phyloP scores from a whole-genome alignment of 2,113 vertebrate species.

The Gallinago jamesoni region DNA sequence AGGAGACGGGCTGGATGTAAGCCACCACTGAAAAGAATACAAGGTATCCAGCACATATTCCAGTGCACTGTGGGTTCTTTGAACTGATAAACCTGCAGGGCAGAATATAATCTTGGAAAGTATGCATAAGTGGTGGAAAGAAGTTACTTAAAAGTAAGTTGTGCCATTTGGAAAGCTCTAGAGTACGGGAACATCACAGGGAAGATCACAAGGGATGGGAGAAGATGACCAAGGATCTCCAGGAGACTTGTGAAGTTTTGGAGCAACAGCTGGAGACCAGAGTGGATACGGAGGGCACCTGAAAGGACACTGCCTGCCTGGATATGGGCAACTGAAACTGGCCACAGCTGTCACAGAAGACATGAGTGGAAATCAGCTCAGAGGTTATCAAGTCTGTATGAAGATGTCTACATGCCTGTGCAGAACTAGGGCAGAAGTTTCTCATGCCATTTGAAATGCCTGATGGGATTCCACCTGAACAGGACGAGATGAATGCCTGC shows the following conservation, averaged over 20 bases:
- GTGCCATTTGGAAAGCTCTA: not conserved
- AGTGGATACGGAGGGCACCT: not conserved
- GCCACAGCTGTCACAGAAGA: not conserved
- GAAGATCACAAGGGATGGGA: not conserved
- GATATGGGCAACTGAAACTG: not conserved
- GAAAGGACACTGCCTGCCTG: not conserved
- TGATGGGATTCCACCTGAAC: not conserved
- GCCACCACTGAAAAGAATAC: not conserved
- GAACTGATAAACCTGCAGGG: not conserved
- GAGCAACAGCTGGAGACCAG: not conserved
- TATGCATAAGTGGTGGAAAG: not conserved
- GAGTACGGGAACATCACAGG: not conserved
- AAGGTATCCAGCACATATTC: not conserved
- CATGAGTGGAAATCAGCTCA: not conserved
- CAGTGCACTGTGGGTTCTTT: not conserved
- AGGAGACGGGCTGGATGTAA: not conserved
- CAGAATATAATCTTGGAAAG: not conserved
- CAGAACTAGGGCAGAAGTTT: not conserved
- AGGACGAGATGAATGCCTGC: not conserved
- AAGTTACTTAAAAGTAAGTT: not conserved
- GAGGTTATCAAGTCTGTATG: not conserved
- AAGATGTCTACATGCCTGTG: not conserved
- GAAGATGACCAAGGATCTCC: not conserved
- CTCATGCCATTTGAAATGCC: not conserved
- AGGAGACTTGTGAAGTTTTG: not conserved